Evolutionary conservation across 2,888 invertebrate species (phyloP), one percentile per base, ranked within the genome.

Genomic region (Phrixothrix hirtus): DNA sequence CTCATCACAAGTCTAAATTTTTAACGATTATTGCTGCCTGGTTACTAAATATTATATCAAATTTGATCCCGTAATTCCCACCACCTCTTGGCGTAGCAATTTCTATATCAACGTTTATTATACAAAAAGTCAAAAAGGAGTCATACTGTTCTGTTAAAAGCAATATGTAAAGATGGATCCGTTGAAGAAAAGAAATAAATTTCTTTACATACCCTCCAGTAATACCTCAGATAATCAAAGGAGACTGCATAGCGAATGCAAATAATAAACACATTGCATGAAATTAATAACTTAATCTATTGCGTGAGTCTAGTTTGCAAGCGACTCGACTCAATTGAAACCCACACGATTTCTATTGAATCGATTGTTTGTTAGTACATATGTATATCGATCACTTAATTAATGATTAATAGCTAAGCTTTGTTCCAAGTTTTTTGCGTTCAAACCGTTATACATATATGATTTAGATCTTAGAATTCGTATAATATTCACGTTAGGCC

Each of bases 221-320:
- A 42, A 31, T 42, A 9, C 49, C 36, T 42, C 36, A 42, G 36
- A 49, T 36, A 49, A 49, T 42, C 42, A n/a, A n/a, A n/a, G n/a
- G n/a, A 37, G 35, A 49, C 49, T 36, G 26, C 42, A 49, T 49
- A 31, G 41, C 35, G 29, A 49, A 49, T 37, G 43, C 41, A 48
- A 48, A 48, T 48, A 48, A 48, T 44, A 50, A 50, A 50, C 42
- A 44, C 43, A 43, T 27, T 17, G 41, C 14, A 12, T 7, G 26
- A 50, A 43, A 50, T 50, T 50, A 50, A 50, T 50, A 50, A 50
- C 50, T 50, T 50, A 50, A 50, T 50, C 37, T 43, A 26, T 38
- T 50, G 38, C 44, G 43, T 50, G 50, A 30, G 17, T 25, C 35
- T 31, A 32, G 13, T 49, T 16, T 37, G 27, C 13, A 48, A 42